These are phyloP conservation scores for Plagiodera versicolora DNA, from an alignment of 2,888 invertebrate species.

Conservation along the genomic window DNA sequence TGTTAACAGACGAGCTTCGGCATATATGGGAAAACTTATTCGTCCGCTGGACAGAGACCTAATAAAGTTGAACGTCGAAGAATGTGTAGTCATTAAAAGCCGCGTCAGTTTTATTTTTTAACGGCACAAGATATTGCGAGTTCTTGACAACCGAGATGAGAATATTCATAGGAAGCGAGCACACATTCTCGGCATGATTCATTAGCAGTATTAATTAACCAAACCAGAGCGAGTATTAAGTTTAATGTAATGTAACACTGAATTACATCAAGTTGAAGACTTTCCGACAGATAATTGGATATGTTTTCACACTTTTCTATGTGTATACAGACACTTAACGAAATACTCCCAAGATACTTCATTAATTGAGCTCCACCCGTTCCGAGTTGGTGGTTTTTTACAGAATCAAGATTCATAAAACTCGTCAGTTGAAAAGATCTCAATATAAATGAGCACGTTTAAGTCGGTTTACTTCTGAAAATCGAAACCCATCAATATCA, in stretches of 20 bases:
- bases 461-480: too few species aligned
- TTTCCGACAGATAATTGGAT: neutral
- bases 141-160: neutral
- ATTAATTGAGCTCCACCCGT: neutral
- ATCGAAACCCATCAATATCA: too few species aligned
- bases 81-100: constrained; percentile 13
- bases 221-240: neutral
- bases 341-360: neutral
- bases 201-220: constrained; percentile 4
- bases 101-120: constrained; percentile 9
- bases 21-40: constrained; percentile 13
- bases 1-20: neutral
- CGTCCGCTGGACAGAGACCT: neutral
- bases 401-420: too few species aligned
- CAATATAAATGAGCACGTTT: too few species aligned
- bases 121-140: constrained; percentile 10
- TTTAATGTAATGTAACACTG: neutral
- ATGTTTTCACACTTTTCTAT: neutral
- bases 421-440: too few species aligned
- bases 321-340: neutral
- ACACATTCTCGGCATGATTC: constrained; percentile 3
- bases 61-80: constrained; percentile 11
- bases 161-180: constrained; percentile 7
- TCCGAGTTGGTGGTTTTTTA: too few species aligned
- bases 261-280: neutral